Evolutionary conservation across 2,888 invertebrate genomes (phyloP), one percentile per base, ranked within the genome.

Genomic region (Arge pagana): DNA sequence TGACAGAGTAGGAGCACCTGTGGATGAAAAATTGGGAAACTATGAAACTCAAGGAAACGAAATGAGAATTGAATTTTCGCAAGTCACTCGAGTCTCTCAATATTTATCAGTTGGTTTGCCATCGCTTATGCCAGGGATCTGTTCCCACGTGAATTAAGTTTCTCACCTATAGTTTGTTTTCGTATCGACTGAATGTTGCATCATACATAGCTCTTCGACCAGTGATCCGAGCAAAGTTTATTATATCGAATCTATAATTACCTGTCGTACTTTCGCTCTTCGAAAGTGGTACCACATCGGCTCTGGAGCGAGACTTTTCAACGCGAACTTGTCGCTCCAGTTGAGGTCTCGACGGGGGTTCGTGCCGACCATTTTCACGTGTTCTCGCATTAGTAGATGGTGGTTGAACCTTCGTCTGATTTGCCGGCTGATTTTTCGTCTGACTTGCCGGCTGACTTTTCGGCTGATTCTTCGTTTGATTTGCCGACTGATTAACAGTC

Each of bases 181-280:
- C n/a, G n/a, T n/a, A n/a, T n/a, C n/a, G n/a, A n/a, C n/a, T n/a
- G n/a, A n/a, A n/a, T n/a, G n/a, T n/a, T n/a, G n/a, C n/a, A n/a
- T n/a, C n/a, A n/a, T n/a, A n/a, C n/a, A n/a, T n/a, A n/a, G n/a
- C n/a, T n/a, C n/a, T n/a, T n/a, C n/a, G n/a, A n/a, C n/a, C n/a
- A n/a, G n/a, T n/a, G n/a, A n/a, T n/a, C n/a, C n/a, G n/a, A n/a
- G n/a, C n/a, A n/a, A n/a, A n/a, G n/a, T n/a, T n/a, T n/a, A n/a
- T n/a, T n/a, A n/a, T n/a, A n/a, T n/a, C n/a, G n/a, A n/a, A n/a
- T n/a, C n/a, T n/a, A n/a, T n/a, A n/a, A n/a, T 69, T 62, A 72
- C 74, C 76, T 52, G 73, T 75, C 15, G 68, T 72, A 59, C 72
- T 75, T 58, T 76, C 76, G 57, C 71, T 75, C 62, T 75, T 76